phyloP scores from a whole-genome alignment of 2,797 vertebrate genomes.

The Trachops cirrhosus region DNA sequence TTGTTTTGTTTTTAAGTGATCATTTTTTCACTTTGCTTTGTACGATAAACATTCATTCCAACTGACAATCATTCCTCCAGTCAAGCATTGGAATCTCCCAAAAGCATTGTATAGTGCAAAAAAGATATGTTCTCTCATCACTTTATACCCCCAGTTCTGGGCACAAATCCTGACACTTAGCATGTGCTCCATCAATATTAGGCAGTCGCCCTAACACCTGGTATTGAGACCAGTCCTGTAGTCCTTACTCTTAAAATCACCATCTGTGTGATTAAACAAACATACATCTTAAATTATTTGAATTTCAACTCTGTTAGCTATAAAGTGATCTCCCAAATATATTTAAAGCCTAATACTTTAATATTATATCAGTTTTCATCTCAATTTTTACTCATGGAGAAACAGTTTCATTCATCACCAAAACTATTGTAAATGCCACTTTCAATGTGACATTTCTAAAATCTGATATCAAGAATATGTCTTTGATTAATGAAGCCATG shows the following conservation, averaged over 20 bases:
- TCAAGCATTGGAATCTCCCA: neutral
- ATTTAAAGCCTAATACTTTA: conserved; percentile 37
- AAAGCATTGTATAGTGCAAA: neutral
- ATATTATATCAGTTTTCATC: conserved; percentile 18
- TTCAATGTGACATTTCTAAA: conserved; percentile 35
- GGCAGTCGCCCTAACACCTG: neutral
- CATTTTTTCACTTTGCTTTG: neutral
- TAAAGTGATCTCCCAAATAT: conserved; percentile 33
- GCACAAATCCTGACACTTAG: neutral
- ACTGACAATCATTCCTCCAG: neutral
- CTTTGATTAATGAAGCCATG: conserved; percentile 54
- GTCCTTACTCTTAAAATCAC: neutral
- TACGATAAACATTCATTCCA: neutral
- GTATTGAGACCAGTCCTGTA: neutral
- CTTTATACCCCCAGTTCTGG: neutral
- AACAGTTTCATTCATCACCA: conserved; percentile 50
- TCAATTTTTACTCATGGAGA: conserved; percentile 46
- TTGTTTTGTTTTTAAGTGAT: neutral
- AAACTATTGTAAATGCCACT: conserved; percentile 35
- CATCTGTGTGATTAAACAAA: conserved; percentile 35
- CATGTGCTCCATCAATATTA: neutral
- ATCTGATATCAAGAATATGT: conserved; percentile 47
- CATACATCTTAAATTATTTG: conserved; percentile 29
- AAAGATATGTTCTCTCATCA: neutral
- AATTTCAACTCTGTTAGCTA: conserved; percentile 52